phyloP scores from a whole-genome alignment of 2,797 vertebrate genomes.

The Pagetopsis macropterus region DNA sequence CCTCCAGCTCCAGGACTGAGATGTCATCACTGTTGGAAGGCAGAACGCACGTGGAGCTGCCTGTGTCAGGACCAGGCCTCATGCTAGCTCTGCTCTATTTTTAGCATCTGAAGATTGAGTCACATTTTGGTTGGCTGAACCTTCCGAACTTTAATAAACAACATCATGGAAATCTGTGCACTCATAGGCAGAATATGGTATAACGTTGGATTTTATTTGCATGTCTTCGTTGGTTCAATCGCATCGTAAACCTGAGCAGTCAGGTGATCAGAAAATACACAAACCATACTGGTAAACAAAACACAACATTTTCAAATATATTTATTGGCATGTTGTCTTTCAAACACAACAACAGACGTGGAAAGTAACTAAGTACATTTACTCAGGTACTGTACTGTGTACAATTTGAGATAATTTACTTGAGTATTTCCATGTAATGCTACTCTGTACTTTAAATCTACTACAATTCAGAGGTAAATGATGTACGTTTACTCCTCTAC shows the following conservation, averaged over 20 bases:
- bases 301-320: too few species aligned
- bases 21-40: conserved; percentile 39
- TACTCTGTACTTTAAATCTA: too few species aligned
- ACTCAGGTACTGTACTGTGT: too few species aligned
- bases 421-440: too few species aligned
- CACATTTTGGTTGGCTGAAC: conserved; percentile 30
- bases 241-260: too few species aligned
- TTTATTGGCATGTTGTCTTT: too few species aligned
- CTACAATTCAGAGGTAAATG: too few species aligned
- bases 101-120: conserved; percentile 40
- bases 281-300: neutral
- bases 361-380: too few species aligned
- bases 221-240: too few species aligned
- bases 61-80: conserved; percentile 51
- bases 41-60: conserved; percentile 48
- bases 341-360: too few species aligned
- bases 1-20: conserved; percentile 45
- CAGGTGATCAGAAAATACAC: neutral
- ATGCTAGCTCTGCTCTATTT: conserved; percentile 46
- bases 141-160: conserved; percentile 26
- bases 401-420: too few species aligned
- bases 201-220: neutral
- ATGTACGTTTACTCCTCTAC: too few species aligned
- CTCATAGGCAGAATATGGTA: neutral
- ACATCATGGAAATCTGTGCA: neutral